A percentile compares a stretch with the other conserved stretches of the same genome.
Conservation (phyloP, 2,888 invertebrate species). For the Acronicta leporina region DNA sequence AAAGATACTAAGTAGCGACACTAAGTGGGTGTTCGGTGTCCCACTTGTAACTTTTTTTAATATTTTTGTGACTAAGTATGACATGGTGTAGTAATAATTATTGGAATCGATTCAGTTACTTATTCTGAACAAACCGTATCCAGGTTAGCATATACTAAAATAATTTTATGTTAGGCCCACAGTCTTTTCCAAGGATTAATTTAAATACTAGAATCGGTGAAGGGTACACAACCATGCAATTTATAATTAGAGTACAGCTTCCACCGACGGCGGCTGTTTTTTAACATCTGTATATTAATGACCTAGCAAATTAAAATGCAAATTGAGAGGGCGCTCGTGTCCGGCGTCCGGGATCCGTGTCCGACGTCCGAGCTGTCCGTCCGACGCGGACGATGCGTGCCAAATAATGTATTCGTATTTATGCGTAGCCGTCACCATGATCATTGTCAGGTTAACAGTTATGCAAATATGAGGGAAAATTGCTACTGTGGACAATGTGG, state of each 20-base stretch:
- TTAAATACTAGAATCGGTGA: no score
- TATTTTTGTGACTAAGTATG: no score
- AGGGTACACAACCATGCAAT: constrained; percentile 17
- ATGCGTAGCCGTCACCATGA: constrained; percentile 48
- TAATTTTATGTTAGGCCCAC: no score
- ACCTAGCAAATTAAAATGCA: constrained; percentile 66
- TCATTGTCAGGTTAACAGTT: constrained; percentile 53
- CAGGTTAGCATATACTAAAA: no score
- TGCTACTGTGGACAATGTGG: constrained; percentile 24
- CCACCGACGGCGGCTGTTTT: constrained; percentile 35
- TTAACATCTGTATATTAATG: constrained; percentile 54
- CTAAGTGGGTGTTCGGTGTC: no score
- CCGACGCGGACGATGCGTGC: constrained; percentile 41
- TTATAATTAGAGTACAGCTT: constrained; percentile 31
- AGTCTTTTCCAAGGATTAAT: no score
- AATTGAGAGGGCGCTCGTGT: constrained; percentile 52
- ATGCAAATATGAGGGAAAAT: constrained; percentile 51
- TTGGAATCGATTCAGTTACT: no score
- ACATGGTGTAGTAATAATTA: no score
- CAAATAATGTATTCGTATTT: constrained; percentile 53
- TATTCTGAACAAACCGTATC: no score
- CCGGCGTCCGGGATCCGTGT: constrained; percentile 29
- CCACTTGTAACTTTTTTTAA: no score
- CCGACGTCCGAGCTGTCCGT: constrained; percentile 22
- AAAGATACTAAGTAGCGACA: no score